These are phyloP conservation scores for cat (Felis catus) DNA, from an alignment of 2,113 vertebrate genomes.

Conservation along the genomic window DNA sequence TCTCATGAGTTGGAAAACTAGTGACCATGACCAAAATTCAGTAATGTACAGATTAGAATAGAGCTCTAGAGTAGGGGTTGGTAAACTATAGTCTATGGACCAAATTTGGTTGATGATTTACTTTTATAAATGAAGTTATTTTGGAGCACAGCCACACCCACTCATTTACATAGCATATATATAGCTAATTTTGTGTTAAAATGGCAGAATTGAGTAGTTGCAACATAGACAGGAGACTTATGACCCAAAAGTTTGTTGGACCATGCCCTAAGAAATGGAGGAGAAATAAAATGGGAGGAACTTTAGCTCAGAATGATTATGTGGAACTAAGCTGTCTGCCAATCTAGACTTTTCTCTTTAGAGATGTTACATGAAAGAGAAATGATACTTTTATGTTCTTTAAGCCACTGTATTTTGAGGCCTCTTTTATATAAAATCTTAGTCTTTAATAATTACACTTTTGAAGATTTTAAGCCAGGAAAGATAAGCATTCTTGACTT, in stretches of 20 bases:
- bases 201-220: not conserved
- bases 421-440: not conserved
- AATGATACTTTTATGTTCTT: not conserved
- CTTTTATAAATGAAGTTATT: not conserved
- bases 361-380: not conserved
- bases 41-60: not conserved
- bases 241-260: not conserved
- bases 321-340: not conserved
- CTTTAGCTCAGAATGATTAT: not conserved
- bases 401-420: not conserved
- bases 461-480: not conserved
- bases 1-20: not conserved
- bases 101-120: not conserved
- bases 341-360: not conserved
- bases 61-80: not conserved
- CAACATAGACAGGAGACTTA: not conserved
- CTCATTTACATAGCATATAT: not conserved
- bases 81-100: too few relatives aligned
- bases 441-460: not conserved
- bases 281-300: not conserved
- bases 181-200: not conserved
- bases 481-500: not conserved
- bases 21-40: not conserved
- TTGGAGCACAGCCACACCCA: not conserved
- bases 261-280: not conserved